Conservation (phyloP, 2,888 invertebrate species). For the Ormyrus thymus region DNA sequence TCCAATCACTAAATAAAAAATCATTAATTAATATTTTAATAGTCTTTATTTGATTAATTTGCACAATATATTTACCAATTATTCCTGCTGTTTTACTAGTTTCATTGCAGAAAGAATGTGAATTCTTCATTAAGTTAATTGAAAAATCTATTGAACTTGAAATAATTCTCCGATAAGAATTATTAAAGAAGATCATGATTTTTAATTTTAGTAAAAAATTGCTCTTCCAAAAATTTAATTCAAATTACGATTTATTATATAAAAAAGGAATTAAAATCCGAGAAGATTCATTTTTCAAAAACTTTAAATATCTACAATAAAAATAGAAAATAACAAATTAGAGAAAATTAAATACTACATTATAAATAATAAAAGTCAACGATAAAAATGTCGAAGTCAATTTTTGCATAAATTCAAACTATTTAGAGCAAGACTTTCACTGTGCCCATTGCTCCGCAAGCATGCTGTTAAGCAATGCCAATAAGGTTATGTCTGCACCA, state of each 20-base stretch:
- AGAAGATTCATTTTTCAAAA: not conserved
- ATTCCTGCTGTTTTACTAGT: conserved; percentile 65
- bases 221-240: conserved; percentile 2
- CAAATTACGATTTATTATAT: conserved; percentile 1
- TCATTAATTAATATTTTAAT: conserved; percentile 8
- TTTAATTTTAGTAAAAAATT: conserved; percentile 2
- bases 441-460: not conserved
- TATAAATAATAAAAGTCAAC: not conserved
- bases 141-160: conserved; percentile 21
- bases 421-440: no score
- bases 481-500: no score
- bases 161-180: conserved; percentile 1
- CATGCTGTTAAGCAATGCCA: not conserved
- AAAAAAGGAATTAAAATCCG: not conserved
- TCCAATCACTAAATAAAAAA: conserved; percentile 79
- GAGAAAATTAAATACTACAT: not conserved
- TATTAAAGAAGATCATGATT: conserved; percentile 35
- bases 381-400: not conserved
- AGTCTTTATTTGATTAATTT: not conserved
- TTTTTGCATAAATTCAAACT: no score
- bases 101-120: conserved; percentile 44
- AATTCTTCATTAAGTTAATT: conserved; percentile 41
- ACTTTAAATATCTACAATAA: not conserved
- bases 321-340: not conserved
- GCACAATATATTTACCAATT: conserved; percentile 64